Base-by-base conservation (phyloP, 2,797 vertebrate genomes). In the Xiphophorus birchmanni region DNA sequence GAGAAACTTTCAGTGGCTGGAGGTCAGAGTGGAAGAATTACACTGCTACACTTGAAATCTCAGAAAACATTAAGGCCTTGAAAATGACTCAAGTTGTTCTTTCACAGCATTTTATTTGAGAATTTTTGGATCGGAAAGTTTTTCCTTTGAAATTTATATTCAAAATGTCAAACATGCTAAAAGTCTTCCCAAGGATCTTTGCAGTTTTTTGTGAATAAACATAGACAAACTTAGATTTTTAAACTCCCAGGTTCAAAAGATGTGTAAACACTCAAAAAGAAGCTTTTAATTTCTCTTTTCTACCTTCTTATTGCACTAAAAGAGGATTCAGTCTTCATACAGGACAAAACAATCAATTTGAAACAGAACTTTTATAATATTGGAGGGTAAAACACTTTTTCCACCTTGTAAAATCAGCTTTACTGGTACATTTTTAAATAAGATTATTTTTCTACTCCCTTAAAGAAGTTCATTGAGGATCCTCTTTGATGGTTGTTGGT, bases 401-500 rank as follows among this genome's bases (percentile, higher is more conserved):
- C 72, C 54, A 60, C 75, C 47, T 2, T 78, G 80, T 89, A 78
- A 79, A 84, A 80, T 82, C 82, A 79, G 84, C 71, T 83, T 82
- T 90, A 80, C 87, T 83, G 73, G 82, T 85, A 76, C 65, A 86
- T 84, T 86, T 82, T 77, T 81, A 84, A 83, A 86, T 73, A 80
- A 81, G 77, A 88, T 87, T 93, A 93, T 94, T 92, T 93, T 94
- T 94, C 4, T 93, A 95, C 80, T 93, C 76, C 67, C 32, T 7
- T 78, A 81, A 89, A 90, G 60, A 88, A 86, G 87, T 40, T 21
- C 80, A 44, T 78, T 75, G 48, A 44, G 71, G 32, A 48, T 85
- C 60, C 50, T 63, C 37, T 77, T 23, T 71, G 32, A 48, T 82
- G 40, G 26, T 50, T 11, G 78, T 21, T 17, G 77, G 73, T 75